Evolutionary conservation across 1,140 invertebrate genomes (phyloP).

Genomic region (Orchesella cincta): DNA sequence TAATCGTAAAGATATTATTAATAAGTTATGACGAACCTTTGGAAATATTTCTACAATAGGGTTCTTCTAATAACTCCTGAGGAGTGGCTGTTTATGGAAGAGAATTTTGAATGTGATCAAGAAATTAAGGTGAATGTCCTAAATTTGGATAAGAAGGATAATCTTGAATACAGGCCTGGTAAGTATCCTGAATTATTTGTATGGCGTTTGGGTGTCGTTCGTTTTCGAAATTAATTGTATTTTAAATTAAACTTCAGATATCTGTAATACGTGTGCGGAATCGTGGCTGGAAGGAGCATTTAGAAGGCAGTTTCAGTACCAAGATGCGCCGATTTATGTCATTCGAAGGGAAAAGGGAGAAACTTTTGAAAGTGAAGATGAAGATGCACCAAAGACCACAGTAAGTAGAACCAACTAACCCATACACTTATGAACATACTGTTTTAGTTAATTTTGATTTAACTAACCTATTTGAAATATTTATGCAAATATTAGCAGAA

Average conservation of each 20-base stretch:
- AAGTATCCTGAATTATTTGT: neutral
- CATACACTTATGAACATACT: neutral
- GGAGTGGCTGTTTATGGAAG: neutral
- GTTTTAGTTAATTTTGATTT: neutral
- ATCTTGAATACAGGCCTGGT: neutral
- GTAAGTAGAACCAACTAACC: neutral
- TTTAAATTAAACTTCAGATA: slow-evolving; percentile 39
- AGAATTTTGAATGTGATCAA: neutral
- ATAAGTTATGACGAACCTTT: neutral
- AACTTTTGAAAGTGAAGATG: neutral
- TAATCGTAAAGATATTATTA: neutral
- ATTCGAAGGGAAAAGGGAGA: slow-evolving; percentile 4
- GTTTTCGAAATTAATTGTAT: neutral
- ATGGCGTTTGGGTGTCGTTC: neutral
- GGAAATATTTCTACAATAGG: neutral
- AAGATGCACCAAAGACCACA: neutral
- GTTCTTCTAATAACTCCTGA: neutral
- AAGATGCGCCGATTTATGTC: slow-evolving; percentile 46
- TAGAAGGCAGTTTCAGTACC: slow-evolving; percentile 49
- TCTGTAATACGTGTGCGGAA: slow-evolving; percentile 48
- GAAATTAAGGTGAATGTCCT: neutral
- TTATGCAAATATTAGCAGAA: neutral
- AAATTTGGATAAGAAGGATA: neutral
- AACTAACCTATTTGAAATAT: neutral
- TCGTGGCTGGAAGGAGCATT: slow-evolving; percentile 44